phyloP scores from a whole-genome alignment of 2,797 vertebrate species.

The Phoeniculus purpureus region DNA sequence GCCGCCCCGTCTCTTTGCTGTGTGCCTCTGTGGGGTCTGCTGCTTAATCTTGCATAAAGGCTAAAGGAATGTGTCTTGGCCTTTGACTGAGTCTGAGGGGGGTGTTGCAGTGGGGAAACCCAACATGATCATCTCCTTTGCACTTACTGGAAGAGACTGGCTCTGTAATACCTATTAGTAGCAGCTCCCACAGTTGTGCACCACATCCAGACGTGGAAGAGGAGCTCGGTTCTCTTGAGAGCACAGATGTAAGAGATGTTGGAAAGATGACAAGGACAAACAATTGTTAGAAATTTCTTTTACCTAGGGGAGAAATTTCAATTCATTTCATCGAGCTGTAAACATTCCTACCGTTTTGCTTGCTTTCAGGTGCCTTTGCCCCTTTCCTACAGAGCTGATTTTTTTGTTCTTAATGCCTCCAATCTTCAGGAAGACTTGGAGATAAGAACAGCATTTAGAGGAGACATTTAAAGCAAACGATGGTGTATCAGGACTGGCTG shows the following conservation, averaged over 20 bases:
- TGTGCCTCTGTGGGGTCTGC: background rate
- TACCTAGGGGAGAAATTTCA: constrained; percentile 19
- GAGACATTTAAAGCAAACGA: constrained; percentile 17
- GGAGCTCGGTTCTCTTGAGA: background rate
- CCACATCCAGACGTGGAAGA: constrained; percentile 1
- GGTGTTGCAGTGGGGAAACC: background rate
- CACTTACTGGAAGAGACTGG: background rate
- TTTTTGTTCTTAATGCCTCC: background rate
- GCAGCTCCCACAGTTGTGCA: background rate
- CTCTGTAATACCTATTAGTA: background rate
- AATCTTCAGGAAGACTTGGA: background rate
- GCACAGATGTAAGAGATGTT: background rate
- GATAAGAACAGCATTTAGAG: constrained; percentile 21
- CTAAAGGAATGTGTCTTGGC: background rate
- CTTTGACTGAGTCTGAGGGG: background rate
- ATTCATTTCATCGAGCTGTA: constrained; percentile 10
- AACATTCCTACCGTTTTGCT: constrained; percentile 15
- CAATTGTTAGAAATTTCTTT: constrained; percentile 42
- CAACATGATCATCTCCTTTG: background rate
- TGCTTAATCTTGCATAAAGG: background rate
- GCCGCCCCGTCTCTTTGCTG: background rate
- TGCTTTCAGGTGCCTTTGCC: constrained; percentile 19
- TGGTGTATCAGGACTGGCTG: background rate
- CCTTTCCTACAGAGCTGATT: constrained; percentile 13
- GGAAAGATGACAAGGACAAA: constrained; percentile 36